Evolutionary conservation across 2,888 invertebrate species (phyloP), one percentile per base, ranked within the genome.

Genomic region (Ophioninae sp.): DNA sequence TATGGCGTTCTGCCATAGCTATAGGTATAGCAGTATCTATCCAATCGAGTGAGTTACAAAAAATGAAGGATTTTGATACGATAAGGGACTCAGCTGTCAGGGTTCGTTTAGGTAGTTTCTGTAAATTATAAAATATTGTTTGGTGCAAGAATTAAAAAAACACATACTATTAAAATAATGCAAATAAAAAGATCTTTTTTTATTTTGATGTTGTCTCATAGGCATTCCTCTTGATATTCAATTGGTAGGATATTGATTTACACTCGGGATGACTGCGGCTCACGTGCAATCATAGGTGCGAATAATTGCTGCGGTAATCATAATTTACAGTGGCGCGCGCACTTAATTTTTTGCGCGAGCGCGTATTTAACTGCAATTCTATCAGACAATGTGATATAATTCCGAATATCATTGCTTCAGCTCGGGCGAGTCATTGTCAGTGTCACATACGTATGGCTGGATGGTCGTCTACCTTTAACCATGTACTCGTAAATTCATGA

Each of bases 401-500:
- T 10, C 13, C 51, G 51, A 13, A 51, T 51, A 51, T 17, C 51
- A 13, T 51, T 13, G 13, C 13, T 10, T 51, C 51, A 17, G 3
- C 17, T 51, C 13, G 51, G 13, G 51, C 51, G 51, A 13, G 17
- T 51, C 51, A 51, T 13, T 51, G 41, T 30, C 30, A 30, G 30
- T 41, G 51, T 51, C 13, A 17, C 51, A 65, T 82, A 67, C 76
- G 59, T 73, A 65, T 58, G 77, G 80, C 63, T 77, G 68, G 65
- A 83, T 80, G 76, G 72, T 76, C 73, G 67, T 39, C 83, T 68
- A 63, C 58, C 63, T 63, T 51, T 77, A 30, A 51, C 41, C 51
- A 17, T 51, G 51, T 17, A 83, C 76, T 81, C 83, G 77, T 83
- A 83, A 83, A 83, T 83, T 80, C 80, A 83, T 68, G 80, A 83